These are phyloP conservation scores for Metaphire vulgaris DNA, from an alignment of 1,140 invertebrate genomes.

Conservation along the genomic window DNA sequence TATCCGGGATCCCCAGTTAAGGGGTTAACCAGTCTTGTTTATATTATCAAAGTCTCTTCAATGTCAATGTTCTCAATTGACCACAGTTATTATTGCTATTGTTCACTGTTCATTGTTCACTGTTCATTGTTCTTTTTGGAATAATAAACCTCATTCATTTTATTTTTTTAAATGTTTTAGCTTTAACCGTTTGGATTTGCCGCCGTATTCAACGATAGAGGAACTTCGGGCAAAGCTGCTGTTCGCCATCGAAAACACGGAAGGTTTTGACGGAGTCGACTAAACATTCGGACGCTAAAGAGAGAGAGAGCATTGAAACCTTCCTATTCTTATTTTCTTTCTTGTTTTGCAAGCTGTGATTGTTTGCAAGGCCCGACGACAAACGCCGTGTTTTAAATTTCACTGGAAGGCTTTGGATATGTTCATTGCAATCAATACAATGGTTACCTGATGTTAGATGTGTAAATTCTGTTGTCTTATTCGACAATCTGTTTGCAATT, in stretches of 20 bases:
- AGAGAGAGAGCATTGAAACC: neutral
- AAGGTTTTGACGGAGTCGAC: constrained; percentile 97
- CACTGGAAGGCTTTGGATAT: neutral
- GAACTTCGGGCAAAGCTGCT: constrained; percentile 89
- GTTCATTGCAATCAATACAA: neutral
- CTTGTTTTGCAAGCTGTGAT: neutral
- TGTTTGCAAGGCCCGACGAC: too few relatives aligned
- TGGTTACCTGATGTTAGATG: neutral
- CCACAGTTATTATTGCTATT: too few relatives aligned
- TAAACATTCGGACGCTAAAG: constrained; percentile 54
- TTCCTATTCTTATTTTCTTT: neutral
- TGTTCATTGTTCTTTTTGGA: too few relatives aligned
- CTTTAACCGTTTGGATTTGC: constrained; percentile 94
- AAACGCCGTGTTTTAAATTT: too few relatives aligned
- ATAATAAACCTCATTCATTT: too few relatives aligned
- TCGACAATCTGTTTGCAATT: too few relatives aligned
- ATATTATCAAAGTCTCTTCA: too few relatives aligned
- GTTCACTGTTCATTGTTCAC: too few relatives aligned
- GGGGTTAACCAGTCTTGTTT: too few relatives aligned
- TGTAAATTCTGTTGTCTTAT: neutral
- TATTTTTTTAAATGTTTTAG: constrained; percentile 54
- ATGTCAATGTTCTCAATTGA: too few relatives aligned
- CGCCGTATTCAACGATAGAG: constrained; percentile 90
- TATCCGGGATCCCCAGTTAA: too few relatives aligned
- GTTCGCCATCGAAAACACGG: constrained; percentile 89